A percentile compares a stretch with the other conserved stretches of the same genome.
These are phyloP conservation scores for Kryphioiulus occultus DNA, from an alignment of 2,888 invertebrate species.

Conservation along the genomic window DNA sequence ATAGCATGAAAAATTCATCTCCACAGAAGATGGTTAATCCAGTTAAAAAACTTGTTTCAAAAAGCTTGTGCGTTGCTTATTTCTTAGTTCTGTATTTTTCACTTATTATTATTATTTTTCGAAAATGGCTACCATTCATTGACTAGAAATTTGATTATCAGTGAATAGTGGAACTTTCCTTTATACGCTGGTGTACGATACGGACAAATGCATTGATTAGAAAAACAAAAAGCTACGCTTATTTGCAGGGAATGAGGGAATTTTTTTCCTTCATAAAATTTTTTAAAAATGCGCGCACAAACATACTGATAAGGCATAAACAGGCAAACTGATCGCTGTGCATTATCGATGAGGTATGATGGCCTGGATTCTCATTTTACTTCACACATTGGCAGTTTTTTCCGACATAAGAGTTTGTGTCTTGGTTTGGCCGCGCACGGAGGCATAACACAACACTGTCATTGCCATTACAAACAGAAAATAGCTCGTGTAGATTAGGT, in stretches of 20 bases:
- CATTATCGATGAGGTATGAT: not conserved
- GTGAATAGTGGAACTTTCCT: not conserved
- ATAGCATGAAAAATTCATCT: not conserved
- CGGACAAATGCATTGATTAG: not conserved
- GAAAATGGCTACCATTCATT: not conserved
- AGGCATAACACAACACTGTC: conserved; percentile 62
- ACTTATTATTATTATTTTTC: not conserved
- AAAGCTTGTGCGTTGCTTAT: not conserved
- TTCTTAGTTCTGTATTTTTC: not conserved
- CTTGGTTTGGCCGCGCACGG: conserved; percentile 59
- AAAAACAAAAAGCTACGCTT: not conserved
- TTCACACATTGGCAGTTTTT: conserved; percentile 45
- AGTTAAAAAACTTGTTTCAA: conserved; percentile 12
- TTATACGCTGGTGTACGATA: not conserved
- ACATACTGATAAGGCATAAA: not conserved
- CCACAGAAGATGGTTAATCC: conserved; percentile 10
- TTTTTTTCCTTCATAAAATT: not conserved
- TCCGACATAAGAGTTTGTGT: not conserved
- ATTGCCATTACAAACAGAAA: conserved; percentile 64
- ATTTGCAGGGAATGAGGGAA: not conserved
- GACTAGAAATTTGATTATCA: not conserved
- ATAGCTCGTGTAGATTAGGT: conserved; percentile 63
- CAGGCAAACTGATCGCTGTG: not conserved
- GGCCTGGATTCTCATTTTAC: not conserved
- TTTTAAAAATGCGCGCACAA: not conserved